phyloP scores from a whole-genome alignment of 23 tunicate species.

The Ciona savignyi region DNA sequence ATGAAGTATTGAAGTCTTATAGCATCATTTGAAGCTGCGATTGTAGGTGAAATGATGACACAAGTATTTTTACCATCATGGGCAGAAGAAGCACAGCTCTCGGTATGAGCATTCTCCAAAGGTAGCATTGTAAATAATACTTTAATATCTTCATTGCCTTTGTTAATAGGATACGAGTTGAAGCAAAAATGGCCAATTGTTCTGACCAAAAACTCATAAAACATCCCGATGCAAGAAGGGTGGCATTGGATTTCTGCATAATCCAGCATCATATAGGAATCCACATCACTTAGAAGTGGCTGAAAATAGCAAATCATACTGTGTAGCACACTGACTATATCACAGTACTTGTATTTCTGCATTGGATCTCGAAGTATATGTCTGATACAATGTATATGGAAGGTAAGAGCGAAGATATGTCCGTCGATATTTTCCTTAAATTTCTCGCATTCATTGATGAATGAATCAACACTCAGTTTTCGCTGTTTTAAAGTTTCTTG shows the following conservation, averaged over 20 bases:
- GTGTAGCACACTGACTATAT: constrained; percentile 21
- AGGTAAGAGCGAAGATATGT: constrained; percentile 32
- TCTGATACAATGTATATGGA: no score
- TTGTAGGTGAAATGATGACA: constrained; percentile 1
- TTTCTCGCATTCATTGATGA: constrained; percentile 27
- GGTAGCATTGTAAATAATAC: no score
- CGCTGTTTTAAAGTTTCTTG: background rate
- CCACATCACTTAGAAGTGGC: constrained; percentile 3
- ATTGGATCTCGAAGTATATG: no score
- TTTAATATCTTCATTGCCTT: no score
- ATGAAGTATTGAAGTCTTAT: constrained; percentile 18
- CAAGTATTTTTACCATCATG: constrained; percentile 10
- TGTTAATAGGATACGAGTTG: background rate
- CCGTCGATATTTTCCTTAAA: constrained; percentile 27
- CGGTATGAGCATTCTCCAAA: no score
- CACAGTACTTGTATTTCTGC: no score
- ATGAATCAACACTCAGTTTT: constrained; percentile 5
- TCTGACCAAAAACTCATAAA: no score
- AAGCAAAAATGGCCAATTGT: no score
- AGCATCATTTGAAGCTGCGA: background rate
- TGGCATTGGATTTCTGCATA: constrained; percentile 8
- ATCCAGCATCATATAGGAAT: constrained; percentile 17
- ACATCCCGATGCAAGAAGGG: no score
- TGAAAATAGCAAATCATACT: constrained; percentile 18
- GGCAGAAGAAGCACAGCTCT: constrained; percentile 1